Percentiles rank a stretch among this genome's conserved stretches.
Evolutionary conservation across 1,140 invertebrate species (phyloP).

Genomic region (Medauroidea extradentata): DNA sequence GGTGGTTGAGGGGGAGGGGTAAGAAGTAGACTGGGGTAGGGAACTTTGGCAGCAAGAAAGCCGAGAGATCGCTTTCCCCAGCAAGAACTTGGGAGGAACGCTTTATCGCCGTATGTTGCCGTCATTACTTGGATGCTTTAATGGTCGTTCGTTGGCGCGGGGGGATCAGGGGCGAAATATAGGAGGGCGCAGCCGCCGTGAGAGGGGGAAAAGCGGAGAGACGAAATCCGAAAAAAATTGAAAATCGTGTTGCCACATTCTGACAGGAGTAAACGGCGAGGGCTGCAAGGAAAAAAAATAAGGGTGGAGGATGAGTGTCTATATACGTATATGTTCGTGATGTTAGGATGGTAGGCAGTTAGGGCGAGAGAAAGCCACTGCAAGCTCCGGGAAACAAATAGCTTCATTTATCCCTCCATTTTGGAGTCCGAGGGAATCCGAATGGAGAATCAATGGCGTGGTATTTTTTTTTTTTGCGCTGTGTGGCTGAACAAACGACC

Average conservation of each 20-base stretch:
- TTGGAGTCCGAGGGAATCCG: background rate
- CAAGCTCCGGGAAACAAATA: background rate
- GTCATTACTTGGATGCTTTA: slow-evolving; percentile 13
- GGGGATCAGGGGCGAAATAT: background rate
- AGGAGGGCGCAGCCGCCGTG: background rate
- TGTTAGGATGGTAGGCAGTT: too few species aligned
- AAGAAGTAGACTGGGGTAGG: too few species aligned
- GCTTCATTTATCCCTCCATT: background rate
- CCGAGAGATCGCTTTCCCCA: background rate
- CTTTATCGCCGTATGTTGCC: slow-evolving; percentile 15
- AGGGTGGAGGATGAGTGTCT: too few species aligned
- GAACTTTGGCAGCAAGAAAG: too few species aligned
- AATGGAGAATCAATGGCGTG: slow-evolving; percentile 18
- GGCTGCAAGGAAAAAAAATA: too few species aligned
- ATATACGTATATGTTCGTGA: too few species aligned
- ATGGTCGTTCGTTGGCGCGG: slow-evolving; percentile 4
- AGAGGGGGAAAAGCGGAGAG: background rate
- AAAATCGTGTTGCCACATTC: slow-evolving; percentile 9
- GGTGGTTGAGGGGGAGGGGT: too few species aligned
- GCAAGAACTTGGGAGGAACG: slow-evolving; percentile 1
- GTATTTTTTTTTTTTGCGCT: too few species aligned
- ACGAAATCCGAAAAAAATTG: slow-evolving; percentile 8
- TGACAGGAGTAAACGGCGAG: background rate
- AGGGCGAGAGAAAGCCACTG: too few species aligned
- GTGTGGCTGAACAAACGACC: background rate